Conservation (phyloP, 2,888 invertebrate species). For the Hanleya hanleyi region DNA sequence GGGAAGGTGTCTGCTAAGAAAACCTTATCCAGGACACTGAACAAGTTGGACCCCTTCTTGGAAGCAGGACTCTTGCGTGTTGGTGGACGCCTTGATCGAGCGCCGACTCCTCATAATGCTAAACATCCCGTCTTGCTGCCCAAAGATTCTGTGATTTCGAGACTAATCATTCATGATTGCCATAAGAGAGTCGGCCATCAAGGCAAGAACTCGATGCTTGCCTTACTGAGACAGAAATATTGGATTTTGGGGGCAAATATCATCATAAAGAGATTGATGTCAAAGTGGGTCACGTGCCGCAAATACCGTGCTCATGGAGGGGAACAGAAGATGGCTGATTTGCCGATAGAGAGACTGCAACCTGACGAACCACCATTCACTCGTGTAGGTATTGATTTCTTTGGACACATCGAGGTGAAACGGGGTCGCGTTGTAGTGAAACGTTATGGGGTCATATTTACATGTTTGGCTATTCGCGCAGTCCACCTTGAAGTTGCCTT, state of each 20-base stretch:
- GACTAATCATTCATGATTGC: neutral
- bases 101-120: neutral
- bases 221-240: neutral
- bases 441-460: too few species aligned
- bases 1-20: neutral
- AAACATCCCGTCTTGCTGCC: neutral
- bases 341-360: neutral
- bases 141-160: neutral
- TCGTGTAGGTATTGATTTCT: too few species aligned
- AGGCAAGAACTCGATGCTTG: neutral
- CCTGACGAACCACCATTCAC: too few species aligned
- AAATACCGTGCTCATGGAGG: neutral
- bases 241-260: neutral
- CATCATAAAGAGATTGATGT: neutral
- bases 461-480: too few species aligned
- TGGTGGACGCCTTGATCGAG: neutral
- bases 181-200: neutral
- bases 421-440: too few species aligned
- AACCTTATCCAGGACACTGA: neutral
- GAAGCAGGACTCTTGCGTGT: neutral
- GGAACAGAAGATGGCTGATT: constrained; percentile 4
- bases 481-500: too few species aligned
- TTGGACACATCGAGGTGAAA: too few species aligned
- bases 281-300: neutral
- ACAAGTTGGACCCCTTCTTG: neutral